phyloP scores from a whole-genome alignment of 1,140 invertebrate species.

The Macrotrachela quadricornifera region DNA sequence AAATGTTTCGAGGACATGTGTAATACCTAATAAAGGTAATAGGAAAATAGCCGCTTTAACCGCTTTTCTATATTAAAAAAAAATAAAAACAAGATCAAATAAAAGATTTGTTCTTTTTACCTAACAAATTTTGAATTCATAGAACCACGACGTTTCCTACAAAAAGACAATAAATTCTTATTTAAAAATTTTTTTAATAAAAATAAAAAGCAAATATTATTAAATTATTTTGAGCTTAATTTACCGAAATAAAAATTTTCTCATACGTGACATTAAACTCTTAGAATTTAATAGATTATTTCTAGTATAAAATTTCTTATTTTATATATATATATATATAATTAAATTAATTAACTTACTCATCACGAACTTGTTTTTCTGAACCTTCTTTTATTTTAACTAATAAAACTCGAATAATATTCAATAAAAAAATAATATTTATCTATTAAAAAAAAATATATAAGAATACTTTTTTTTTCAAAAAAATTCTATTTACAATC shows the following conservation, averaged over 20 bases:
- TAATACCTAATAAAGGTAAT: slow-evolving; percentile 24
- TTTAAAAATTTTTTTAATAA: no score
- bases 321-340: no score
- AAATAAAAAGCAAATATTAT: no score
- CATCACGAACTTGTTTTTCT: not conserved
- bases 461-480: not conserved
- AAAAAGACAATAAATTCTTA: not conserved
- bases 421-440: slow-evolving; percentile 21
- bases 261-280: no score
- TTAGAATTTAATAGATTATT: not conserved
- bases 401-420: slow-evolving; percentile 21
- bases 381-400: slow-evolving; percentile 18
- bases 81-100: no score
- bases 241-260: no score
- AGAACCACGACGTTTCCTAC: slow-evolving; percentile 8
- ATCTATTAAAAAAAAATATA: slow-evolving; percentile 16
- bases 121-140: slow-evolving; percentile 8
- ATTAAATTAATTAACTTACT: slow-evolving; percentile 16
- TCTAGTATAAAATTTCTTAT: slow-evolving; percentile 10
- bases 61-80: slow-evolving; percentile 15
- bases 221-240: no score
- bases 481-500: not conserved
- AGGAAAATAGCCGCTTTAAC: slow-evolving; percentile 21
- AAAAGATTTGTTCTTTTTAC: no score
- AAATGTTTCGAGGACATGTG: slow-evolving; percentile 37